These are phyloP conservation scores for Hofmannophila pseudospretella DNA, from an alignment of 2,888 invertebrate genomes.

Conservation along the genomic window DNA sequence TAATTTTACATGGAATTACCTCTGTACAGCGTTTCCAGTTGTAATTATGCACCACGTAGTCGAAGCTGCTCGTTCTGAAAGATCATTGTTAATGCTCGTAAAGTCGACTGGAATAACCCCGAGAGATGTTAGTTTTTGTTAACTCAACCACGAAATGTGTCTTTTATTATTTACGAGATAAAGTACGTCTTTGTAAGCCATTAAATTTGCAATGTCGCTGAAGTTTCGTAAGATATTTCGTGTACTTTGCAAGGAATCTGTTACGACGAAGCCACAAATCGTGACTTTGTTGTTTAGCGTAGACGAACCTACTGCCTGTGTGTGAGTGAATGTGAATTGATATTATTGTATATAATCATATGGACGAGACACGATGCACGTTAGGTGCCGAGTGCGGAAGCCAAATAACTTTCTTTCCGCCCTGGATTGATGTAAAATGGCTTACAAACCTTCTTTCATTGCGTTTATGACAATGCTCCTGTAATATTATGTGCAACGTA, in stretches of 20 bases:
- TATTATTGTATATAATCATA: background rate
- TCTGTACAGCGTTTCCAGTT: background rate
- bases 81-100: conserved; percentile 2
- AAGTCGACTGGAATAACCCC: background rate
- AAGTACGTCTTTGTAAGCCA: background rate
- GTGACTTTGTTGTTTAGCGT: background rate
- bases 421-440: conserved; percentile 15
- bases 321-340: too few relatives aligned
- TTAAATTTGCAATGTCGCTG: background rate
- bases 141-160: background rate
- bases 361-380: background rate
- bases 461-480: too few relatives aligned
- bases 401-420: conserved; percentile 18
- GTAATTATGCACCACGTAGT: background rate
- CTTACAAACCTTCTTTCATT: background rate
- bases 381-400: conserved; percentile 12
- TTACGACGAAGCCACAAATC: conserved; percentile 1
- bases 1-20: conserved; percentile 5
- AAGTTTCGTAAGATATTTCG: conserved; percentile 1
- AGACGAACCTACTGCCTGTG: too few relatives aligned
- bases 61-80: background rate
- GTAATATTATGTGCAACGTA: too few relatives aligned
- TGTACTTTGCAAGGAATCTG: background rate
- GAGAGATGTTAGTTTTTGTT: conserved; percentile 1
- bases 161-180: conserved; percentile 2